A percentile compares a stretch with the other conserved stretches of the same genome.
These are phyloP conservation scores for Tympanuchus pallidicinctus DNA, from an alignment of 2,113 vertebrate species.

Conservation along the genomic window DNA sequence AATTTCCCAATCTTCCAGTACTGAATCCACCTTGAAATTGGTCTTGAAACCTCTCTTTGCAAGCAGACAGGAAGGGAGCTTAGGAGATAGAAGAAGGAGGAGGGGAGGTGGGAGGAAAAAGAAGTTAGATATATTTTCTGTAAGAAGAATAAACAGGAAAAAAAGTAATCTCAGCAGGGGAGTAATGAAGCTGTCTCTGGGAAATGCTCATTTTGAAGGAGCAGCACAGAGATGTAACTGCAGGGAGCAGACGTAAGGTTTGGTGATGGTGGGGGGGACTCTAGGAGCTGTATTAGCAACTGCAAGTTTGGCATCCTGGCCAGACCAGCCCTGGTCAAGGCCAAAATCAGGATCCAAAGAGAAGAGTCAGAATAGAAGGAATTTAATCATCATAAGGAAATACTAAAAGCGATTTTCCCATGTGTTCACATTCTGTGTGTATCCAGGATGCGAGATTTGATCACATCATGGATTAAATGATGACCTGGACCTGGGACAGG, in stretches of 20 bases:
- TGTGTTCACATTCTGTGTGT: accelerated
- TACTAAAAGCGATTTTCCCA: accelerated
- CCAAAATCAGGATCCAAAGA: neutral
- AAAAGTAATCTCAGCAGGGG: neutral
- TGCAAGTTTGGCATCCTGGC: neutral
- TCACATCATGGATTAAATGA: neutral
- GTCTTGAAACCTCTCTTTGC: slow-evolving; percentile 41
- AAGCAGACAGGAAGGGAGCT: neutral
- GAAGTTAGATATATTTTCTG: slow-evolving; percentile 51
- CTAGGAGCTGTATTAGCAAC: neutral
- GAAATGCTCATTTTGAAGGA: neutral
- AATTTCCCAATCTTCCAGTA: slow-evolving; percentile 47
- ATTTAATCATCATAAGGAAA: neutral
- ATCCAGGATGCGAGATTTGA: accelerated
- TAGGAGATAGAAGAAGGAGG: neutral
- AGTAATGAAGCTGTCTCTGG: neutral
- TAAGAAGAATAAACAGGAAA: slow-evolving; percentile 34
- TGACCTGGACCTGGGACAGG: neutral
- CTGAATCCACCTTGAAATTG: slow-evolving; percentile 72
- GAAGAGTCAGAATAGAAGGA: accelerated
- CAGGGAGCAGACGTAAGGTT: accelerated
- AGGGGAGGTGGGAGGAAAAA: slow-evolving; percentile 1
- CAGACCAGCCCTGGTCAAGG: neutral
- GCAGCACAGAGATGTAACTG: neutral
- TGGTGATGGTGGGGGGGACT: neutral